These are phyloP conservation scores for Nomia melanderi DNA, from an alignment of 1,140 invertebrate genomes.

Conservation along the genomic window DNA sequence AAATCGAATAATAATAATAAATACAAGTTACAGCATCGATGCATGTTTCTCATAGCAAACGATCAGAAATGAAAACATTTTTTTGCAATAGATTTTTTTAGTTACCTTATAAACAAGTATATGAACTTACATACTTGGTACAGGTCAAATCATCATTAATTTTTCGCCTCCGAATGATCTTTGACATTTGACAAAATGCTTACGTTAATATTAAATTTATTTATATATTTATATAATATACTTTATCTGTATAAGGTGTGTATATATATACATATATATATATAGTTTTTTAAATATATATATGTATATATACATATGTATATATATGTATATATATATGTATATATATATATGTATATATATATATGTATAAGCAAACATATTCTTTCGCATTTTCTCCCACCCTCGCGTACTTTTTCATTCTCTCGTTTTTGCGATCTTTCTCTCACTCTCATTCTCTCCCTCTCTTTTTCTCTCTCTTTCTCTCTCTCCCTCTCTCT, in stretches of 20 bases:
- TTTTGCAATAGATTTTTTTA: conserved; percentile 52
- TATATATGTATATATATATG: conserved; percentile 49
- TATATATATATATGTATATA: conserved; percentile 49
- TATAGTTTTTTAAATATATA: conserved; percentile 43
- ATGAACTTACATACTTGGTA: conserved; percentile 63
- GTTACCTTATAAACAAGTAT: conserved; percentile 58
- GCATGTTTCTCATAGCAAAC: conserved; percentile 58
- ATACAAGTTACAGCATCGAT: conserved; percentile 63
- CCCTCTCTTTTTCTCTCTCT: conserved; percentile 18
- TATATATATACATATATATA: conserved; percentile 48
- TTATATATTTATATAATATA: conserved; percentile 67
- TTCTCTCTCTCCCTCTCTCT: conserved; percentile 1
- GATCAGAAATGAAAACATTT: conserved; percentile 54
- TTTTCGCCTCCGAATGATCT: conserved; percentile 37
- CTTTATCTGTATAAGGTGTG: conserved; percentile 53
- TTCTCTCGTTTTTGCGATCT: conserved; percentile 12
- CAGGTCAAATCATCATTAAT: conserved; percentile 49
- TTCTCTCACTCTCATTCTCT: conserved; percentile 2
- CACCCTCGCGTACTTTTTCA: conserved; percentile 10
- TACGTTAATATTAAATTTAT: conserved; percentile 65
- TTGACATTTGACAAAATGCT: conserved; percentile 58
- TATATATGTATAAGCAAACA: conserved; percentile 56
- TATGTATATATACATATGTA: conserved; percentile 51
- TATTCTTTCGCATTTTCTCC: conserved; percentile 36
- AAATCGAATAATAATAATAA: conserved; percentile 64